Evolutionary conservation across 2,113 vertebrate species (phyloP), one percentile per base, ranked within the genome.

Genomic region (Festucalex cinctus): DNA sequence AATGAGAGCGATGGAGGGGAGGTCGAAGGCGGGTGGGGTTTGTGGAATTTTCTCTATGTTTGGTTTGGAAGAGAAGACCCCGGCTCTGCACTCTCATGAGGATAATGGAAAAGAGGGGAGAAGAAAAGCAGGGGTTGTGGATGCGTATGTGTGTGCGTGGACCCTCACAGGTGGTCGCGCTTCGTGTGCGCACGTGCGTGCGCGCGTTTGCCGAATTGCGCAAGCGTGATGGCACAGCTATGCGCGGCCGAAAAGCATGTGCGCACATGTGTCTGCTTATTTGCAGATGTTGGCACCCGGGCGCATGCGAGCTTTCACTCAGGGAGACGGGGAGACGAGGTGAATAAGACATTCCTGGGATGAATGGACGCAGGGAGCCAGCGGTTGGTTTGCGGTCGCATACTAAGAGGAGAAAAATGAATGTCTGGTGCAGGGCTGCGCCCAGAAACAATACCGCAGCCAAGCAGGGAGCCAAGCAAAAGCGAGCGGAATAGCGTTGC

Each of bases 381-480:
- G 85, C 75, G 85, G 83, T 87, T 86, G 83, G 84, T 85, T 86
- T 86, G 85, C 28, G 88, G 90, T 91, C 87, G 80, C 82, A 85
- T 78, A 88, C 85, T 91, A 88, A 91, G 79, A 84, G 83, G 84
- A 89, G 80, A 90, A 88, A 89, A 89, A 91, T 90, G 88, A 88
- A 83, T 35, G 58, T 84, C 84, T 85, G 81, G 83, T 88, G 84
- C 86, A 87, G 83, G 83, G 82, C 73, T 74, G 82, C 83, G 82
- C 75, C 76, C 69, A 70, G 74, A 69, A 78, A 84, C 69, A 51
- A 75, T 65, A 87, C 87, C 85, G 43, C 85, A 86, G 69, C 76
- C 81, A 66, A 74, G 62, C 69, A 32, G 36, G 17, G 58, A 75
- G 76, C 78, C 81, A 71, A 65, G 57, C 4, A 37, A 41, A 49